Evolutionary conservation across 2,888 invertebrate genomes (phyloP).

Genomic region (Archaeoteleia sp.): DNA sequence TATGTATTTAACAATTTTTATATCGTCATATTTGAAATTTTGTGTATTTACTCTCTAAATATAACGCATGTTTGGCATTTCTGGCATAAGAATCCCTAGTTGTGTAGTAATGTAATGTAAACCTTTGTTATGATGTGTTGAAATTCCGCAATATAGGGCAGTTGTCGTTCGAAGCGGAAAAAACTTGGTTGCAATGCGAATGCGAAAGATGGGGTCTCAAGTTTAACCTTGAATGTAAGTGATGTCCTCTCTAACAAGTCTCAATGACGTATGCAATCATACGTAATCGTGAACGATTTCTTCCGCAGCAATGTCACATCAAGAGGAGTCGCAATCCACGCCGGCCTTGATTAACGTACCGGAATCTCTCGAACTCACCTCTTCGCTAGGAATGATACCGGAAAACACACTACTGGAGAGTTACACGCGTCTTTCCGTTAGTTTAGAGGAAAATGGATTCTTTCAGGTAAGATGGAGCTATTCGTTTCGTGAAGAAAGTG

Average conservation of each 20-base stretch:
- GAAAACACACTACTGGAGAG: conserved; percentile 91
- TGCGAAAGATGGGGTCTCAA: conserved; percentile 91
- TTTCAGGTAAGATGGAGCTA: too few relatives aligned
- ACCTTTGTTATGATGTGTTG: too few relatives aligned
- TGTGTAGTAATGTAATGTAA: conserved; percentile 33
- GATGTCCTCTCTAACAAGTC: conserved; percentile 12
- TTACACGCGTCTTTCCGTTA: conserved; percentile 90
- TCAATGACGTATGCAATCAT: conserved; percentile 15
- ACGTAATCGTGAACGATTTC: conserved; percentile 40
- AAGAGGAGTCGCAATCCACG: conserved; percentile 93
- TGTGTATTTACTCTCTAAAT: too few relatives aligned
- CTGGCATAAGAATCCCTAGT: too few relatives aligned
- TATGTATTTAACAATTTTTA: too few relatives aligned
- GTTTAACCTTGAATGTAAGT: conserved; percentile 87
- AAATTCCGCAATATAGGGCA: conserved; percentile 81
- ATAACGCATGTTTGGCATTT: too few relatives aligned
- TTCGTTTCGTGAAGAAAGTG: too few relatives aligned
- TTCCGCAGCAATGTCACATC: conserved; percentile 83
- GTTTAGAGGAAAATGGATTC: conserved; percentile 87
- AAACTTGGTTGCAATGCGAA: conserved; percentile 92
- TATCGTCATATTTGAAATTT: too few relatives aligned
- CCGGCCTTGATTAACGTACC: conserved; percentile 86
- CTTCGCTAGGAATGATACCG: conserved; percentile 87
- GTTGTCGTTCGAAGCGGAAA: conserved; percentile 90
- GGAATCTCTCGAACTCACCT: conserved; percentile 77